Base-by-base conservation (phyloP, 2,113 vertebrate genomes). In the Ptilonorhynchus violaceus region DNA sequence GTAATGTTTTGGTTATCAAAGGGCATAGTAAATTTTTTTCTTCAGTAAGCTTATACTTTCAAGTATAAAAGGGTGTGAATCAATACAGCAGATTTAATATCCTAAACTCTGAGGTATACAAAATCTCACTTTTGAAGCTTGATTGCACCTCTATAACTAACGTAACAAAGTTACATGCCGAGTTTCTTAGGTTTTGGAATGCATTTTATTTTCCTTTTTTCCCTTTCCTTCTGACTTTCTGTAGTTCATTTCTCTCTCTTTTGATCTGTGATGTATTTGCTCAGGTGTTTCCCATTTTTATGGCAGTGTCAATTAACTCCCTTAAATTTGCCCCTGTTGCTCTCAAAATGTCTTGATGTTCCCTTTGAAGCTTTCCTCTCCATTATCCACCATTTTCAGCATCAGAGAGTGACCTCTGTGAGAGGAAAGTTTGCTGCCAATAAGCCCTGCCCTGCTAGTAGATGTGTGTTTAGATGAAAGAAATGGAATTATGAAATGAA, bases 241-340 rank as follows among this genome's bases (percentile, higher is more conserved):
- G 44, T 90, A 78, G 47, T 47, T 52, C 47, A 94, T 93, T 97
- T 95, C 81, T 85, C 39, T 73, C 49, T 59, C 84, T 95, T 96
- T 97, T 97, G 96, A 96, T 97, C 96, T 95, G 9, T 76, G 82
- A 92, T 95, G 52, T 97, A 97, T 97, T 97, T 97, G 87, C 84
- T 97, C 97, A 97, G 96, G 96, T 97, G 97, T 97, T 97, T 97
- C 96, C 87, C 91, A 97, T 97, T 97, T 96, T 96, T 94, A 91
- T 85, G 88, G 78, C 95, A 92, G 78, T 82, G 86, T 94, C 97
- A 97, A 97, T 97, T 97, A 97, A 94, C 64, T 93, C 87, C 49
- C 41, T 97, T 93, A 95, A 92, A 90, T 93, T 96, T 96, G 69
- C 91, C 55, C 62, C 82, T 86, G 41, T 94, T 95, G 87, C 89